Evolutionary conservation across 2,888 invertebrate genomes (phyloP), one percentile per base, ranked within the genome.

Genomic region (Drosophila paracracens): DNA sequence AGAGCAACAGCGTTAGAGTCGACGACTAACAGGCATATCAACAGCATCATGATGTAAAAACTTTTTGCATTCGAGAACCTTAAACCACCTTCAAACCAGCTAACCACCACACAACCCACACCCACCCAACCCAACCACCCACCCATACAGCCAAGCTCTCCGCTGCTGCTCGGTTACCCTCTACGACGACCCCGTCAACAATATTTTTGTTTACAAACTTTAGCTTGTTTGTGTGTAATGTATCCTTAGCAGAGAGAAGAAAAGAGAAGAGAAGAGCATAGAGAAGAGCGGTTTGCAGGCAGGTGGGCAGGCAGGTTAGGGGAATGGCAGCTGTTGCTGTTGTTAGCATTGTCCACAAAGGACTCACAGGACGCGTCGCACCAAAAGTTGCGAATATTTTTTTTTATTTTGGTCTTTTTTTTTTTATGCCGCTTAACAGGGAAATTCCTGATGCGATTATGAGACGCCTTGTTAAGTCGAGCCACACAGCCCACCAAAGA

Each of bases 41-140:
- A 80, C 79, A 83, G 82, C 87, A 88, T 85, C 88, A 90, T 90
- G 91, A 90, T 91, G 91, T 90, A 91, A 91, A 90, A 90, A 90
- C 74, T 90, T 90, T 72, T 70, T 81, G 79, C 79, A 79, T 81
- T 75, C 76, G 79, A 69, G 73, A 71, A 48, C 82, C 62, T 70
- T 68, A 79, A 72, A 65, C 79, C 79, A 70, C 79, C 79, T 71
- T 59, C 81, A 71, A 67, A 70, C 71, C 76, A 63, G 65, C 72
- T 71, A 78, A 78, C 79, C 68, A 38, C 2, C 38, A 11, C 13
- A 33, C 16, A 27, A 50, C 27, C 50, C 79, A 69, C 46, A 50
- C 66, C 70, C 76, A 48, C 1, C 31, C 21, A 11, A 36, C 4
- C 8, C 38, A 29, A 29, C 10, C 33, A 25, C 10, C 13, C 38